Conservation (phyloP, 2,113 vertebrate species). For the Aegotheles bennettii region DNA sequence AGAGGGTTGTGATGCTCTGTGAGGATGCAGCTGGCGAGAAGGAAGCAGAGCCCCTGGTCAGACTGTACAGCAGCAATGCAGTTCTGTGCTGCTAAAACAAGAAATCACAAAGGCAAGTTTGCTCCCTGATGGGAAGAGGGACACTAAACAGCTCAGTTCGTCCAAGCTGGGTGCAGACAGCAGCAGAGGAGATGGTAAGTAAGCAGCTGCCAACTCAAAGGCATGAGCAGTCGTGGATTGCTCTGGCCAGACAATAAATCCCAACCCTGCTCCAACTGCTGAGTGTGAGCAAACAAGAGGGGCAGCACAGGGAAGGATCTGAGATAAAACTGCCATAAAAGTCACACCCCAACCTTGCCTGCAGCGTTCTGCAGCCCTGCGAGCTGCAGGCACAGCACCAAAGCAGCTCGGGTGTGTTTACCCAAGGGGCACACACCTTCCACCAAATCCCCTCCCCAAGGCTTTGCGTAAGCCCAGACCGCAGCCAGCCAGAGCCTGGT, state of each 20-base stretch:
- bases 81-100: neutral
- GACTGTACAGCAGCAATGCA: neutral
- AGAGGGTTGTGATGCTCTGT: neutral
- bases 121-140: neutral
- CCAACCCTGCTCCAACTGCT: neutral
- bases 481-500: neutral
- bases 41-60: neutral
- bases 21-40: neutral
- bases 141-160: neutral
- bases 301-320: accelerated
- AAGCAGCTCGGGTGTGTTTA: neutral
- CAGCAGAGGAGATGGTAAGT: neutral
- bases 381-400: neutral
- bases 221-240: accelerated
- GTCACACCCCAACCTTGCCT: neutral
- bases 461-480: neutral
- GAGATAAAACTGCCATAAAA: neutral
- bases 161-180: neutral
- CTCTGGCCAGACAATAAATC: neutral
- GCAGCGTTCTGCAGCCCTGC: accelerated
- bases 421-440: neutral
- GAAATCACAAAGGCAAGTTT: neutral
- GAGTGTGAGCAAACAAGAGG: neutral
- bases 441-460: neutral
- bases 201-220: neutral